Evolutionary conservation across 2,888 invertebrate genomes (phyloP), one percentile per base, ranked within the genome.

Genomic region (Cryptocheilus praepositus): DNA sequence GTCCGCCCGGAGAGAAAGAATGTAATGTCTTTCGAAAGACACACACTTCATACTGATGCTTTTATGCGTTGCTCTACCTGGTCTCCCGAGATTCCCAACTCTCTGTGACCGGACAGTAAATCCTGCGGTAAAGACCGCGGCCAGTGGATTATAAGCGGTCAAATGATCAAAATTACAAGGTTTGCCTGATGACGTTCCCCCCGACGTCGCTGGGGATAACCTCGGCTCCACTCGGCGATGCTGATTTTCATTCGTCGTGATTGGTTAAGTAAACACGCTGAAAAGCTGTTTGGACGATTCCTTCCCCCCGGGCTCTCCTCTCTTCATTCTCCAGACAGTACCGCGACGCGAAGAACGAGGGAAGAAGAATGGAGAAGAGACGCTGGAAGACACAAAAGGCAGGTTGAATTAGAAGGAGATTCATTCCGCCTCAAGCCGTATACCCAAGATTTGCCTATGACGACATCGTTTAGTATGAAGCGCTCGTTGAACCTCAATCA

Each of bases 151-250:
- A 83, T 85, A 83, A 86, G 88, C 87, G 87, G 87, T 85, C 85
- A 83, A 87, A 87, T 86, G 83, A 88, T 86, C 86, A 87, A 88
- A 88, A 88, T 88, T 88, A 87, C 86, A 87, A 87, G 88, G 85
- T 87, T 84, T 81, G 83, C 77, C 76, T 87, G 87, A 88, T 87
- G 87, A 86, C 81, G 81, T 85, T 86, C 83, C 79, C 82, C 79
- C 82, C 64, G 85, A 81, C 85, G 79, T 84, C 82, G 81, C 79
- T 76, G 72, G 74, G 76, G 74, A 81, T 81, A 76, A 81, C 72
- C 74, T 70, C 68, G 70, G 57, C 69, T 64, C 74, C 71, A 59
- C 76, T 76, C 74, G 69, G 67, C 76, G 71, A 58, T 64, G 64
- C 60, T 67, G 68, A 72, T 72, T 74, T 81, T 72, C 74, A 76